Base-by-base conservation (phyloP, 2,888 invertebrate species). In the Smittia sp. region DNA sequence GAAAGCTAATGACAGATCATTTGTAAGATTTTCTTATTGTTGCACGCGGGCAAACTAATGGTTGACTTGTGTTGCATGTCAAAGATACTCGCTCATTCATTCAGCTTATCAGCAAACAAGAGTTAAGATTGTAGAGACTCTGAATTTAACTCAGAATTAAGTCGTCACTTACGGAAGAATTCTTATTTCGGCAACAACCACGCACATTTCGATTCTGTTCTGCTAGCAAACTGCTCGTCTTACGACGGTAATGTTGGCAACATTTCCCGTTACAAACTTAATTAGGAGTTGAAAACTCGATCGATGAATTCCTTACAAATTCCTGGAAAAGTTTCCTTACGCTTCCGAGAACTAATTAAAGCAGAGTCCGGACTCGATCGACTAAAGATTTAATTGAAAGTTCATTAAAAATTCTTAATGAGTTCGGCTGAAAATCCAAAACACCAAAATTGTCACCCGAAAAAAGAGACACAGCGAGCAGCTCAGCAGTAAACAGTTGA, bases 381-480 rank as follows among this genome's bases (percentile, higher is more conserved):
- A 46, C 46, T 46, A 11, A 11, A n/a, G 9, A 2, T 32, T 32
- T 32, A 32, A 32, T 32, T 32, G 32, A 32, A 46, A 22, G 7
- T 58, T 22, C 20, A 62, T 72, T 62, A 32, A 72, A 72, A 62
- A 72, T 72, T 72, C 72, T 38, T 72, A 72, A 72, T 72, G 72
- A 72, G 72, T 72, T 62, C 25, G 24, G 18, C 25, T 4, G 15
- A 24, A 63, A 58, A 22, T 46, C 46, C 11, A 2, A 58, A 58
- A 58, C 58, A 24, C 18, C 15, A n/a, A 72, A 72, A 22, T 72
- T 72, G 72, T 62, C 72, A 72, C 72, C 72, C 38, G 62, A 72
- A 62, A 69, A 20, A 24, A 66, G 18, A 32, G 18, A 65, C 25
- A 32, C 32, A 66, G 18, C 18, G 1, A 69, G 32, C n/a, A 68